Evolutionary conservation across 2,888 invertebrate species (phyloP).

Genomic region (Germaria angustata): DNA sequence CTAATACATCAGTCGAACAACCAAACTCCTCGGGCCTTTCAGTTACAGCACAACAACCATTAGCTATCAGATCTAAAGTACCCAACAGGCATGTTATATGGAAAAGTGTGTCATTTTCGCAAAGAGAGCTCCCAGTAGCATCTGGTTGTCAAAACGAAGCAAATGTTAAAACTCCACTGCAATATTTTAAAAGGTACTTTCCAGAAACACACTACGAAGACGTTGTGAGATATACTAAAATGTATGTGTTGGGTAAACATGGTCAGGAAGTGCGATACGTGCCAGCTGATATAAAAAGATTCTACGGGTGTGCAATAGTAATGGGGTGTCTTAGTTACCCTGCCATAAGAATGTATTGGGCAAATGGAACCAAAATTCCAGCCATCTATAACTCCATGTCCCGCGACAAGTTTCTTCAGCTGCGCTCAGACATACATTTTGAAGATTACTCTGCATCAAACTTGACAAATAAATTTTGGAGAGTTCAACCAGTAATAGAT

Average conservation of each 20-base stretch:
- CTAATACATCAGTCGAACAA: background rate
- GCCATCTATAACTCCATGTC: conserved; percentile 24
- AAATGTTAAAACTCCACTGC: conserved; percentile 14
- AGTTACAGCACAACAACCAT: background rate
- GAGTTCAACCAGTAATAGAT: conserved; percentile 21
- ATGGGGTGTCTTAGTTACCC: conserved; percentile 36
- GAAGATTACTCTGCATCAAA: background rate
- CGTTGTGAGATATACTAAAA: conserved; percentile 26
- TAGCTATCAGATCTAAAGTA: background rate
- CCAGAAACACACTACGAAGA: conserved; percentile 13
- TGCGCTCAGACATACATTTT: conserved; percentile 13
- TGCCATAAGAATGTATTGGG: conserved; percentile 30
- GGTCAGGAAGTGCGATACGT: conserved; percentile 30
- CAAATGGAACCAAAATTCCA: conserved; percentile 6
- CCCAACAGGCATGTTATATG: no score
- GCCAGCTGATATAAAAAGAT: conserved; percentile 35
- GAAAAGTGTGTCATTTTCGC: conserved; percentile 34
- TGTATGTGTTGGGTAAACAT: conserved; percentile 28
- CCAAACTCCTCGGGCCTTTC: background rate
- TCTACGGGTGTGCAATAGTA: conserved; percentile 28
- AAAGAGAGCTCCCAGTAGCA: conserved; percentile 7
- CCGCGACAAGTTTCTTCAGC: conserved; percentile 14
- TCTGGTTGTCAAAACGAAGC: background rate
- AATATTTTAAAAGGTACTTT: no score
- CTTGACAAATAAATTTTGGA: conserved; percentile 6